Conservation (phyloP, 2,888 invertebrate genomes). For the Chrysolina americana region DNA sequence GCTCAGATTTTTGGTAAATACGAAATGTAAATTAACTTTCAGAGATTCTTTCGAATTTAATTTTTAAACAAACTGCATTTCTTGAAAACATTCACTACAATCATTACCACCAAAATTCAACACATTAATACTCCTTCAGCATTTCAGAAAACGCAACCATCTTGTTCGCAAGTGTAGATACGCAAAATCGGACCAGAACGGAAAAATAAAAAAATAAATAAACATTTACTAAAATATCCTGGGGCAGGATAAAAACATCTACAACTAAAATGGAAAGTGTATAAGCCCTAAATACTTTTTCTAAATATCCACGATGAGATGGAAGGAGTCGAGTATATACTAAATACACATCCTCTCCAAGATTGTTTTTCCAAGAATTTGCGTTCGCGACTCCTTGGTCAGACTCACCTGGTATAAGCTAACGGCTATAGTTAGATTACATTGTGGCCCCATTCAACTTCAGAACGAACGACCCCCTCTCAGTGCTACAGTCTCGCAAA, state of each 20-base stretch:
- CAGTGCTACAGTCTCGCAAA: conserved; percentile 37
- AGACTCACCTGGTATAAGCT: background rate
- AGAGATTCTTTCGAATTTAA: no score
- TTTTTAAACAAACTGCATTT: no score
- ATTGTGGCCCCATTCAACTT: conserved; percentile 26
- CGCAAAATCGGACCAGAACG: background rate
- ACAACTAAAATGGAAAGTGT: background rate
- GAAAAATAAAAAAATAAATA: background rate
- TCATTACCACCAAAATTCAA: no score
- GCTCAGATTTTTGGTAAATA: no score
- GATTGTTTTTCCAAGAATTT: background rate
- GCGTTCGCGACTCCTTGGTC: background rate
- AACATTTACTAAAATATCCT: background rate
- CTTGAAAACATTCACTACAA: no score
- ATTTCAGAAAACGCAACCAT: no score
- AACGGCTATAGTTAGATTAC: conserved; percentile 8
- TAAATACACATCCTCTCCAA: background rate
- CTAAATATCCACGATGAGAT: background rate
- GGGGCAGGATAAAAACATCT: background rate
- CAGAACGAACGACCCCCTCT: conserved; percentile 22
- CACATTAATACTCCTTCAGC: no score
- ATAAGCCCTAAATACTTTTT: background rate
- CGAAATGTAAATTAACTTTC: no score
- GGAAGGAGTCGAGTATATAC: background rate
- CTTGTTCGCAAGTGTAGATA: background rate